Evolutionary conservation across 1,140 invertebrate species (phyloP), one percentile per base, ranked within the genome.

Genomic region (Orius laevigatus): DNA sequence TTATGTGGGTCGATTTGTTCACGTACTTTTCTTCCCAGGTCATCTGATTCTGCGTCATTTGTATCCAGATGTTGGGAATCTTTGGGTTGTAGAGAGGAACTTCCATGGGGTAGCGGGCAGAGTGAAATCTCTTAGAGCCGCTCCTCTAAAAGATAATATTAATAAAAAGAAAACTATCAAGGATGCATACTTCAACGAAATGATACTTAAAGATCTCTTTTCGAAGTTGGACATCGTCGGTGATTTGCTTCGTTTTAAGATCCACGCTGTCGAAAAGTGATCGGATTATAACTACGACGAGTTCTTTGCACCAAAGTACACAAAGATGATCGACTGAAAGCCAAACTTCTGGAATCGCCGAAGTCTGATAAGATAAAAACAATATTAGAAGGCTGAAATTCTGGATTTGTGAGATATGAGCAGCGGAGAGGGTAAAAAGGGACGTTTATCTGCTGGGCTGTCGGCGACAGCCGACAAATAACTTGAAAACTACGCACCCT

Each of bases 271-370:
- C 82, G 67, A 92, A 94, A 2, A 95, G 64, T 41, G 81, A 78
- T 58, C 84, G 68, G 19, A 81, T 78, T 36, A 90, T 71, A 0
- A 76, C 73, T 57, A 91, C 60, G 8, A 94, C 75, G 16, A 92
- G 67, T 63, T 94, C 85, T 58, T 90, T 86, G 61, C 91, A 96
- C 91, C 91, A 94, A 12, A 85, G 69, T 57, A 84, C 84, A 44
- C 78, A 78, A 5, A 87, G 67, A 66, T 96, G 91, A 65, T 94
- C 88, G 9, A 82, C 81, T 5, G 87, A 82, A 18, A 81, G 70
- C 82, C 89, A 94, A 9, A 84, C 83, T 33, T 73, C 74, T 0
- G 90, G 88, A 48, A 93, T 73, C 14, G 76, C 72, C 42, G 78
- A 82, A 4, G 78, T 77, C 77, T 91, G 60, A 15, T 71, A 66